Evolutionary conservation across 37 sponge, comb jelly and placozoan genomes (phyloP), one percentile per base, ranked within the genome.

Genomic region (Spongilla lacustris): DNA sequence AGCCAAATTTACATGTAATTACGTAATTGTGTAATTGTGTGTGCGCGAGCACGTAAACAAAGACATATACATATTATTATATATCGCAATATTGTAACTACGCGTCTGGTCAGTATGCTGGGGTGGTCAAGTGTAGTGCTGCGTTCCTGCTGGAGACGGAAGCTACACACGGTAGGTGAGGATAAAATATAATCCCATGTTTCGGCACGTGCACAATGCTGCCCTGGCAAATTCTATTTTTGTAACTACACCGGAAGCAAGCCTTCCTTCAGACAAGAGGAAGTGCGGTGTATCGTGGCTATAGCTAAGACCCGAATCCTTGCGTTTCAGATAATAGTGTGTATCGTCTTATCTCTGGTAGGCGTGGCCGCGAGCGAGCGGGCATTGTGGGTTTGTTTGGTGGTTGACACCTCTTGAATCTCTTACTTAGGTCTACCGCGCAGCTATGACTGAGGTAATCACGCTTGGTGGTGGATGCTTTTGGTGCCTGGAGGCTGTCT

Each of bases 401-500:
- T 58, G 1, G 58, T 58, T 6, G 1, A 17, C 19, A 17, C 58
- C 58, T 58, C 21, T 1, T 58, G 58, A 58, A 58, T 58, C 1
- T 58, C 58, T 58, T 19, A 58, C 58, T 8, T 17, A 58, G 58
- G 58, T 17, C 11, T 58, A 58, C 58, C 58, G 58, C 58, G 11
- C 19, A 14, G 58, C 21, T 17, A 58, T 58, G 58, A 58, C 58
- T 58, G 73, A 72, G 27, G 31, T 33, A 2, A 34, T 34, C 12
- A 34, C 32, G 67, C 32, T 77, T 10, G 79, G 79, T 14, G 48
- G 27, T 2, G 79, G 79, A 2, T 77, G 79, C 79, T 77, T 77
- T 21, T 77, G 79, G 79, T 31, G 79, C 9, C 33, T 34, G 58
- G 79, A 77, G 25, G 48, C 28, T 19, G 28, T 28, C 29, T 77